phyloP scores from a whole-genome alignment of 2,888 invertebrate genomes.

The Metacarcinus magister region DNA sequence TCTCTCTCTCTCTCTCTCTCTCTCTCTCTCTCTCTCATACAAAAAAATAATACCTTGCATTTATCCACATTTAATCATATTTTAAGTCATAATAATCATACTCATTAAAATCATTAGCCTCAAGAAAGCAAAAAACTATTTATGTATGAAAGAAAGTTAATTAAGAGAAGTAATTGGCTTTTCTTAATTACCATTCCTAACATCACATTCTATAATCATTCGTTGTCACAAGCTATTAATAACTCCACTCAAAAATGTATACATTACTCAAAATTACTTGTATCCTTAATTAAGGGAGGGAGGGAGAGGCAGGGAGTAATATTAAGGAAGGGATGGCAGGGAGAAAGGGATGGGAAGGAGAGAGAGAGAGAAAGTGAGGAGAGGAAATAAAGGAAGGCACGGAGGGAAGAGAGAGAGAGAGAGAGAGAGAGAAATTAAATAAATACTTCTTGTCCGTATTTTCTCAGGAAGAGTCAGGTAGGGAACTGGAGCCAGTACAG shows the following conservation, averaged over 20 bases:
- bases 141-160: not conserved
- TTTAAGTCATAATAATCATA: not conserved
- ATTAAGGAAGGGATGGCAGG: no score
- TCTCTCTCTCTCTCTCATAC: not conserved
- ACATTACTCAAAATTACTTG: not conserved
- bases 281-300: not conserved
- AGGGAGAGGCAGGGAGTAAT: no score
- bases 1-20: not conserved
- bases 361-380: no score
- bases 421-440: no score
- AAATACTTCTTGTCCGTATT: no score
- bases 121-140: not conserved
- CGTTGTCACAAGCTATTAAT: not conserved
- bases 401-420: no score
- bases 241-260: not conserved
- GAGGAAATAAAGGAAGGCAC: no score
- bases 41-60: not conserved
- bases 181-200: not conserved
- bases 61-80: not conserved
- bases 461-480: no score
- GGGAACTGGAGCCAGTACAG: no score
- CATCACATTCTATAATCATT: not conserved
- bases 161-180: no score
- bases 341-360: no score
- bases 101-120: not conserved